These are phyloP conservation scores for Myotis davidii DNA, from an alignment of 2,113 vertebrate species.

Conservation along the genomic window DNA sequence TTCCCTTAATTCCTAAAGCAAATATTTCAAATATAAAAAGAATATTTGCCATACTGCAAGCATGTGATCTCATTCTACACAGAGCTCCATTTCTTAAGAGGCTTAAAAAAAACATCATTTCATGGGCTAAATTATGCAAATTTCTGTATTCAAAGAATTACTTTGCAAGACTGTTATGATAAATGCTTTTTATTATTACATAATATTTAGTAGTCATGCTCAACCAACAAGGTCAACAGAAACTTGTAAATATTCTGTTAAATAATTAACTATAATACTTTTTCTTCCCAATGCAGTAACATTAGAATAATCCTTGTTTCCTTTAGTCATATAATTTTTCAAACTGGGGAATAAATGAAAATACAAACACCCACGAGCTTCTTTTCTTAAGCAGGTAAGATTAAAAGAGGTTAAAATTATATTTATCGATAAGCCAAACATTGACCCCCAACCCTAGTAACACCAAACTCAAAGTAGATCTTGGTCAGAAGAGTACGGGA, in stretches of 20 bases:
- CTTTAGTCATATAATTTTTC: constrained; percentile 73
- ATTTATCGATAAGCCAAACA: constrained; percentile 70
- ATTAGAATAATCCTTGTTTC: constrained; percentile 57
- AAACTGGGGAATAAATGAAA: constrained; percentile 80
- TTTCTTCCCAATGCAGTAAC: constrained; percentile 31
- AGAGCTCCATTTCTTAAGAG: constrained; percentile 68
- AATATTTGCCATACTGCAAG: constrained; percentile 63
- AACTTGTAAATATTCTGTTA: constrained; percentile 59
- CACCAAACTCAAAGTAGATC: constrained; percentile 64
- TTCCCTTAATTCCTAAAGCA: constrained; percentile 55
- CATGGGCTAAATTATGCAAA: constrained; percentile 37
- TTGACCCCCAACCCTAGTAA: constrained; percentile 55
- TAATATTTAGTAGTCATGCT: constrained; percentile 73
- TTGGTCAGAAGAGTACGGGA: constrained; percentile 63
- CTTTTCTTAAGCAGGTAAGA: constrained; percentile 71
- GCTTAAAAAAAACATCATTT: constrained; percentile 63
- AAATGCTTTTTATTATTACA: constrained; percentile 73
- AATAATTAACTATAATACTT: constrained; percentile 60
- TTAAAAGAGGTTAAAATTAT: constrained; percentile 69
- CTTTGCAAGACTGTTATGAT: constrained; percentile 62
- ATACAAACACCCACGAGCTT: constrained; percentile 63
- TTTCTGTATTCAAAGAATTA: constrained; percentile 74
- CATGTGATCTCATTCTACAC: constrained; percentile 61
- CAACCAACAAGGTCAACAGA: constrained; percentile 64
- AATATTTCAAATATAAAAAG: constrained; percentile 31